Evolutionary conservation across 53 echinoderm and acorn worm species (phyloP).

Genomic region (Arbacia lixula): DNA sequence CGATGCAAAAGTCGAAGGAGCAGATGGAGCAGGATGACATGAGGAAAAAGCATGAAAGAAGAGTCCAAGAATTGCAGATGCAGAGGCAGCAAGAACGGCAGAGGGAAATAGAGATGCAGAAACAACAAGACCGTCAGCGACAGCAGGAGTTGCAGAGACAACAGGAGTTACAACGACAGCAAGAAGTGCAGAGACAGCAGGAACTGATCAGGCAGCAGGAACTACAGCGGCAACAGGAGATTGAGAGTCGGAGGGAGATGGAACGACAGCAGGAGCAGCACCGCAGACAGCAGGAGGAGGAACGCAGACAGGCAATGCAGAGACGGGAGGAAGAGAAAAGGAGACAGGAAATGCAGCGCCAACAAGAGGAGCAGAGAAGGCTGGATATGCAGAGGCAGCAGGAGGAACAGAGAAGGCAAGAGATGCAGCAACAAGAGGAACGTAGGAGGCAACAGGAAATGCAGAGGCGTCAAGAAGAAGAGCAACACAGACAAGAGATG

Average conservation of each 20-base stretch:
- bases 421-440: constrained; percentile 53
- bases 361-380: constrained; percentile 55
- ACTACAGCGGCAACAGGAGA: constrained; percentile 70
- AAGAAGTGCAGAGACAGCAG: constrained; percentile 67
- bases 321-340: constrained; percentile 46
- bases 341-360: constrained; percentile 45
- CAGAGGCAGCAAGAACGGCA: constrained; percentile 60
- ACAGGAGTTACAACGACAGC: constrained; percentile 59
- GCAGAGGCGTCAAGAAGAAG: constrained; percentile 26
- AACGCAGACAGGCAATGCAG: constrained; percentile 30
- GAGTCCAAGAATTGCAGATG: constrained; percentile 68
- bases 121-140: constrained; percentile 57
- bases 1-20: constrained; percentile 29
- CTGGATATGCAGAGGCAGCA: constrained; percentile 62
- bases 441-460: constrained; percentile 45
- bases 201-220: constrained; percentile 81
- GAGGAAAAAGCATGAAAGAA: constrained; percentile 55
- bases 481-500: constrained; percentile 33
- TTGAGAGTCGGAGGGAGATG: constrained; percentile 63
- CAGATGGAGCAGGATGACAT: constrained; percentile 57
- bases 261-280: constrained; percentile 52
- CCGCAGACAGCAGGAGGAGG: constrained; percentile 31
- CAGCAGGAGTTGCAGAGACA: constrained; percentile 63
- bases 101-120: constrained; percentile 52
- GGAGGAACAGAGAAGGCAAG: constrained; percentile 46